A percentile compares a stretch with the other conserved stretches of the same genome.
Conservation (phyloP, 2,888 invertebrate species). For the Alsophila aescularia region DNA sequence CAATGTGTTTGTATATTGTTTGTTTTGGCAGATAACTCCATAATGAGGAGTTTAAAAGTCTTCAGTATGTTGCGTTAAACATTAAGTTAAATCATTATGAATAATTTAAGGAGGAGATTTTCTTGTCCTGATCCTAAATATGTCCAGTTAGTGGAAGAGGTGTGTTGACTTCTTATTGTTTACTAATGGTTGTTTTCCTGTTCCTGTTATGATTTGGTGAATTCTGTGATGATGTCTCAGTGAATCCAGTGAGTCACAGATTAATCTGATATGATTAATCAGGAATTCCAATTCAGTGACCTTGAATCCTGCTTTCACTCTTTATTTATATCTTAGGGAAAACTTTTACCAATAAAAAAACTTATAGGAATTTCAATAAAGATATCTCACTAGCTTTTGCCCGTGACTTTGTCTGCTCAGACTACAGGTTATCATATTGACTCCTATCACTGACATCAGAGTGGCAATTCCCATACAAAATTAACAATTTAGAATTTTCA, state of each 20-base stretch:
- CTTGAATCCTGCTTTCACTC: constrained; percentile 1
- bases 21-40: constrained; percentile 54
- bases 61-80: constrained; percentile 37
- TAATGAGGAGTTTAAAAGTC: constrained; percentile 32
- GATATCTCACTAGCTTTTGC: too few species aligned
- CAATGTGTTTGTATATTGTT: constrained; percentile 50
- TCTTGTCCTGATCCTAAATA: constrained; percentile 59
- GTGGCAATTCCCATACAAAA: too few species aligned
- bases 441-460: too few species aligned
- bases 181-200: constrained; percentile 28
- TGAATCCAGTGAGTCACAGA: constrained; percentile 27
- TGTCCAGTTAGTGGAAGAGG: constrained; percentile 56
- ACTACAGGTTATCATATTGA: too few species aligned
- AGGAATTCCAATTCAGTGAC: not conserved
- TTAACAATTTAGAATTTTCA: too few species aligned
- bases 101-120: constrained; percentile 52
- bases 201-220: constrained; percentile 15
- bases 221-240: constrained; percentile 31
- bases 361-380: not conserved
- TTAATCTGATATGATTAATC: constrained; percentile 21
- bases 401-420: too few species aligned
- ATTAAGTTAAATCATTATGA: constrained; percentile 44
- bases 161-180: constrained; percentile 17
- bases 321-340: not conserved
- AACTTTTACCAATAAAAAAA: not conserved